phyloP scores from a whole-genome alignment of 2,797 vertebrate genomes.

The Chelmon rostratus region DNA sequence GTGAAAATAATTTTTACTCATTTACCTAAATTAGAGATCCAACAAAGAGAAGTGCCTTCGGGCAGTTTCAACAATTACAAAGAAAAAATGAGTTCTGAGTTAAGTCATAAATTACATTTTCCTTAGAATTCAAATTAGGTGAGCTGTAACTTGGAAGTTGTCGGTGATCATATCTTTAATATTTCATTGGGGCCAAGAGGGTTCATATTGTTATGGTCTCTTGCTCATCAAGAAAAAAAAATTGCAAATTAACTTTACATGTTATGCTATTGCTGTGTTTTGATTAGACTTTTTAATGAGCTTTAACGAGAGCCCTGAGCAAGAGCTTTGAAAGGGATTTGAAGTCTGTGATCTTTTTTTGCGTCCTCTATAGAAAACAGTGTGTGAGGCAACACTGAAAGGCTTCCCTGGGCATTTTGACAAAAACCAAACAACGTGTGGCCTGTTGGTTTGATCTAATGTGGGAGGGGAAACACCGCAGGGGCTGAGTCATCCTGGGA shows the following conservation, averaged over 20 bases:
- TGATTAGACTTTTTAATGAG: slow-evolving; percentile 81
- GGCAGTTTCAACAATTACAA: slow-evolving; percentile 77
- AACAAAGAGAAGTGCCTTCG: slow-evolving; percentile 69
- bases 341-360: slow-evolving; percentile 57
- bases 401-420: slow-evolving; percentile 37
- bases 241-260: slow-evolving; percentile 75
- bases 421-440: slow-evolving; percentile 19
- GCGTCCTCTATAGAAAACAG: slow-evolving; percentile 40
- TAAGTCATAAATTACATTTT: slow-evolving; percentile 77
- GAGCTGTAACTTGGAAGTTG: slow-evolving; percentile 64
- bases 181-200: slow-evolving; percentile 66
- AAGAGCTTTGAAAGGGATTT: slow-evolving; percentile 58
- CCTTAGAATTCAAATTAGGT: slow-evolving; percentile 74
- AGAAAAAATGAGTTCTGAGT: slow-evolving; percentile 60
- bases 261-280: slow-evolving; percentile 70
- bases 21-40: slow-evolving; percentile 78
- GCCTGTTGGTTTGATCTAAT: slow-evolving; percentile 42
- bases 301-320: slow-evolving; percentile 70
- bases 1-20: slow-evolving; percentile 65
- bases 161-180: slow-evolving; percentile 70
- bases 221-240: slow-evolving; percentile 66
- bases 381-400: slow-evolving; percentile 35
- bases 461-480: slow-evolving; percentile 12
- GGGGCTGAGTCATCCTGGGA: slow-evolving; percentile 3
- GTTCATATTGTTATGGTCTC: slow-evolving; percentile 73